Base-by-base conservation (phyloP, 2,888 invertebrate species). In the Tenthredo scrophulariae region DNA sequence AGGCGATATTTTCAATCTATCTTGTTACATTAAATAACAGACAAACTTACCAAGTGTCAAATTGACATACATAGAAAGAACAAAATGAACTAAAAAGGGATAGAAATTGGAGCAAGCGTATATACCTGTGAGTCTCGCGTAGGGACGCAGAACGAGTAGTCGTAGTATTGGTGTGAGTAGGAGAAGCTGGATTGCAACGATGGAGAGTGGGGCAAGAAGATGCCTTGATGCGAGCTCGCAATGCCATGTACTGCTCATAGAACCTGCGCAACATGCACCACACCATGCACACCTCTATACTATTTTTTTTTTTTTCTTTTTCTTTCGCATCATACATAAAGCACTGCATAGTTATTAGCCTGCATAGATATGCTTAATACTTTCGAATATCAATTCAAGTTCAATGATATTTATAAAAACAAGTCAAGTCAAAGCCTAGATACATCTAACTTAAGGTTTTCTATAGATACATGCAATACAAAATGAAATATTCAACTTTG, bases 161-260 rank as follows among this genome's bases (percentile, higher is more conserved):
- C 90, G 93, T 92, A 90, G 91, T 90, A 89, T 93, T 93, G 91
- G 93, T 92, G 90, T 93, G 90, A 91, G 93, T 92, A 90, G 92
- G 92, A 91, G 92, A 91, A 91, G 91, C 91, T 93, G 93, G 92
- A 89, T 93, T 92, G 90, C 92, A 93, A 90, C 91, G 91, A 90
- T 93, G 92, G 90, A 97, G 95, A 93, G 96, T 96, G 90, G 97
- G 96, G 94, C 96, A 97, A 94, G 97, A 97, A 91, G 96, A 96
- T 93, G 97, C 97, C 95, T 97, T 97, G 94, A 97, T 97, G 94
- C 97, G 97, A 94, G 97, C 97, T 94, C 97, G 96, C 94, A 97
- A 96, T 95, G 97, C 97, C 94, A 96, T 95, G 95, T 97, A 97
- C 94, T 97, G 97, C 95, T 97, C 96, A 96, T 97, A 97, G 96